A percentile compares a stretch with the other conserved stretches of the same genome.
phyloP scores from a whole-genome alignment of 2,888 invertebrate genomes.

The Eretmocerus hayati region DNA sequence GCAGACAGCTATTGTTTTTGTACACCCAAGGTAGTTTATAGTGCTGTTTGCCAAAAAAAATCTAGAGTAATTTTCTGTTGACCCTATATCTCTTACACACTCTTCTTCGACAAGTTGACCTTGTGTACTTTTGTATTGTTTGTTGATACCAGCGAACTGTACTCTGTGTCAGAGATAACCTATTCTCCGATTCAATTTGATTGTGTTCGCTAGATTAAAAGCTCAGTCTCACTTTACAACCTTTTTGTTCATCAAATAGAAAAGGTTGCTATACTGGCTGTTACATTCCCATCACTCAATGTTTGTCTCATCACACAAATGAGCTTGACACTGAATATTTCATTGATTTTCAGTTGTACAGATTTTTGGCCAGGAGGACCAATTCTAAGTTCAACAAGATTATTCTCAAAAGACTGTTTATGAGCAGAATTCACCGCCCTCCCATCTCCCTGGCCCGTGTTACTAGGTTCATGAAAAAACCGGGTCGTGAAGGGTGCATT shows the following conservation, averaged over 20 bases:
- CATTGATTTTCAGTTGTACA: constrained; percentile 68
- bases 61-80: no score
- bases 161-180: constrained; percentile 40
- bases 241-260: constrained; percentile 23
- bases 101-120: no score
- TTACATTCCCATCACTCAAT: constrained; percentile 26
- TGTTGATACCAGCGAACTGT: constrained; percentile 34
- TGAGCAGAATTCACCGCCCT: constrained; percentile 93
- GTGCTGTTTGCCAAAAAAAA: no score
- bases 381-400: constrained; percentile 95
- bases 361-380: constrained; percentile 93
- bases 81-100: no score
- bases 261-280: constrained; percentile 34
- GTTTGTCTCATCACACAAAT: neutral
- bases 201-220: constrained; percentile 41
- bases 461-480: constrained; percentile 78
- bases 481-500: constrained; percentile 76
- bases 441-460: constrained; percentile 89
- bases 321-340: neutral
- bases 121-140: no score
- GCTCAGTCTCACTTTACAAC: constrained; percentile 40
- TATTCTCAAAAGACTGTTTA: constrained; percentile 87
- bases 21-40: no score
- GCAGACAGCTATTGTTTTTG: no score
- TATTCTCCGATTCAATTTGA: constrained; percentile 40